Percentiles rank a stretch among this genome's conserved stretches.
phyloP scores from a whole-genome alignment of 2,888 invertebrate genomes.

The Eurois occulta region DNA sequence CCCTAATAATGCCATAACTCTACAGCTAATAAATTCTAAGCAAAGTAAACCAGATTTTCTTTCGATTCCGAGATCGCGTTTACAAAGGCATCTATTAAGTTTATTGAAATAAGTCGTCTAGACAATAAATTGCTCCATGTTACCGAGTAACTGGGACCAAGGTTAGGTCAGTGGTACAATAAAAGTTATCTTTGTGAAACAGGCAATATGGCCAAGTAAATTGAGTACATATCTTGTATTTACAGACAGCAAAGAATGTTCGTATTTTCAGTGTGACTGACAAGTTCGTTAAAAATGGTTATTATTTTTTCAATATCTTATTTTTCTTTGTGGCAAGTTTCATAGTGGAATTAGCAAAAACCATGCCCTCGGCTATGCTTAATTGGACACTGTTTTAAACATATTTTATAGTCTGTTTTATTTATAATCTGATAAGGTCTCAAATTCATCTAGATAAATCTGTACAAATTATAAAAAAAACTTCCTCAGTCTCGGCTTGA shows the following conservation, averaged over 20 bases:
- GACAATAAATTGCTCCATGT: conserved; percentile 44
- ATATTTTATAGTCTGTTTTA: neutral
- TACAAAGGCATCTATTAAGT: conserved; percentile 31
- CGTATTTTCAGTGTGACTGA: neutral
- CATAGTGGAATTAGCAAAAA: neutral
- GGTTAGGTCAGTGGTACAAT: conserved; percentile 27
- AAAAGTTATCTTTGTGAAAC: conserved; percentile 43
- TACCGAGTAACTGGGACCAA: conserved; percentile 27
- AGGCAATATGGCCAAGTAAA: conserved; percentile 52
- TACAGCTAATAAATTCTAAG: conserved; percentile 23
- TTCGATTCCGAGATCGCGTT: conserved; percentile 29
- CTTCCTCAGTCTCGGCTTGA: neutral
- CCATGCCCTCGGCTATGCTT: too few species aligned
- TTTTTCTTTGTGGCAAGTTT: neutral
- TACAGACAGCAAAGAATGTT: conserved; percentile 18
- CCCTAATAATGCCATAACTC: neutral
- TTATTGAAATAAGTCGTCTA: conserved; percentile 50
- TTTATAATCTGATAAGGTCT: neutral
- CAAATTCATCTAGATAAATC: neutral
- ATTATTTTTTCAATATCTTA: neutral
- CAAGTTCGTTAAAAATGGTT: conserved; percentile 1
- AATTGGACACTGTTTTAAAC: neutral
- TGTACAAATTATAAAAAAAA: neutral
- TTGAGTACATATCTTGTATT: conserved; percentile 54
- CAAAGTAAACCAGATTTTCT: conserved; percentile 14